phyloP scores from a whole-genome alignment of 2,797 vertebrate species.

The Synanceia verrucosa region DNA sequence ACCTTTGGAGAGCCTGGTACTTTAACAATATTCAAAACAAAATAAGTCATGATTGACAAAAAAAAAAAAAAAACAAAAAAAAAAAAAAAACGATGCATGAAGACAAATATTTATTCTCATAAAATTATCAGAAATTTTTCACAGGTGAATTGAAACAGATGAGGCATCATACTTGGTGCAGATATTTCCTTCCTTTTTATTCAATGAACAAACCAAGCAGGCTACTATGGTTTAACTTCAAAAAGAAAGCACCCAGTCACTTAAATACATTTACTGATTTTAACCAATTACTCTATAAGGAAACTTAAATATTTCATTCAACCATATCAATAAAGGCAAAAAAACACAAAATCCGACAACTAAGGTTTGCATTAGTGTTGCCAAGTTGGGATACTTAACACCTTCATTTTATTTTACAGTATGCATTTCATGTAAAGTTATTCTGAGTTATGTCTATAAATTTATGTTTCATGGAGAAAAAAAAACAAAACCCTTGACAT shows the following conservation, averaged over 20 bases:
- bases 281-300: background rate
- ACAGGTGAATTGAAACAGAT: background rate
- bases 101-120: no score
- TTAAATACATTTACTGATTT: background rate
- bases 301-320: slow-evolving; percentile 44
- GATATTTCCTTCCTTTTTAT: background rate
- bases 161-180: background rate
- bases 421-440: background rate
- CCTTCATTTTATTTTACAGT: no score
- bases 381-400: background rate
- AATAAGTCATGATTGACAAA: no score
- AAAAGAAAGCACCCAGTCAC: slow-evolving; percentile 6
- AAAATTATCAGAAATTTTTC: background rate
- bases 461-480: background rate
- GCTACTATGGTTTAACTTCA: slow-evolving; percentile 43
- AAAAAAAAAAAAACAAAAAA: no score
- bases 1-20: no score
- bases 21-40: no score
- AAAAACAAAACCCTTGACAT: background rate
- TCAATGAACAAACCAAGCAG: background rate
- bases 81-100: no score
- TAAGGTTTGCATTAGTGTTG: background rate
- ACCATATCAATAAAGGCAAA: background rate
- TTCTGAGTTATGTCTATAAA: background rate
- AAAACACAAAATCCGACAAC: background rate